These are phyloP conservation scores for Platyscapa corneri DNA, from an alignment of 1,140 invertebrate species.

Conservation along the genomic window DNA sequence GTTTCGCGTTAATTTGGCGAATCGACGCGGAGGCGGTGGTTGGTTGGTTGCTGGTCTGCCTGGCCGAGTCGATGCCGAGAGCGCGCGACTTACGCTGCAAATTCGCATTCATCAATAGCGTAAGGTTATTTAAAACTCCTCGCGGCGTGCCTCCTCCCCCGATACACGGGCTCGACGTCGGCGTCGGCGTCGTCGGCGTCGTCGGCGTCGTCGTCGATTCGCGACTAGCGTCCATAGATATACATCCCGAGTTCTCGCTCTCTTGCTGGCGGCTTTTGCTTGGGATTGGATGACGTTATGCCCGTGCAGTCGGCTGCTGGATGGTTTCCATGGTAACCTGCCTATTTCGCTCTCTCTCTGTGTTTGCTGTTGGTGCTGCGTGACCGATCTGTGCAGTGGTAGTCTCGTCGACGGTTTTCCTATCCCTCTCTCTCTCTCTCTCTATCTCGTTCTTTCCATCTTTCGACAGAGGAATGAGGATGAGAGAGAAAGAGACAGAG, in stretches of 20 bases:
- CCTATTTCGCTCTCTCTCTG: slow-evolving; percentile 37
- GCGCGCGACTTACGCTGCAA: not conserved
- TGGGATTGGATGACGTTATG: slow-evolving; percentile 51
- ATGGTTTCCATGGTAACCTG: slow-evolving; percentile 62
- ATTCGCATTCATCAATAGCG: not conserved
- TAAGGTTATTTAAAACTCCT: slow-evolving; percentile 2
- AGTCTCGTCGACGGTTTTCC: slow-evolving; percentile 51
- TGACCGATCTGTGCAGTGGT: slow-evolving; percentile 22
- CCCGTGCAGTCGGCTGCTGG: slow-evolving; percentile 50
- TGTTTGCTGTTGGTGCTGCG: slow-evolving; percentile 21
- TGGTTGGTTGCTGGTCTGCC: too few relatives aligned
- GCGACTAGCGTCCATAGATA: slow-evolving; percentile 38
- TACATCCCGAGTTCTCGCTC: slow-evolving; percentile 30
- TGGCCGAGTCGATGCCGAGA: not conserved
- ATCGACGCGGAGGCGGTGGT: not conserved
- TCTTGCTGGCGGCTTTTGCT: slow-evolving; percentile 50
- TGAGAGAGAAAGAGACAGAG: slow-evolving; percentile 9
- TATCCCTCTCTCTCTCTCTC: not conserved
- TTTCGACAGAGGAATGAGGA: slow-evolving; percentile 50
- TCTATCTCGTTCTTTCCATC: slow-evolving; percentile 33
- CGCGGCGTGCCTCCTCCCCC: not conserved
- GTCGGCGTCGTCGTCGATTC: not conserved
- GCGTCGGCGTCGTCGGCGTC: slow-evolving; percentile 30
- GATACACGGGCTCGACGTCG: slow-evolving; percentile 23
- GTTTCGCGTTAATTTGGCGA: not conserved